Percentiles rank a stretch among this genome's conserved stretches.
Evolutionary conservation across 2,113 vertebrate species (phyloP).

Genomic region (Podarcis cretensis): DNA sequence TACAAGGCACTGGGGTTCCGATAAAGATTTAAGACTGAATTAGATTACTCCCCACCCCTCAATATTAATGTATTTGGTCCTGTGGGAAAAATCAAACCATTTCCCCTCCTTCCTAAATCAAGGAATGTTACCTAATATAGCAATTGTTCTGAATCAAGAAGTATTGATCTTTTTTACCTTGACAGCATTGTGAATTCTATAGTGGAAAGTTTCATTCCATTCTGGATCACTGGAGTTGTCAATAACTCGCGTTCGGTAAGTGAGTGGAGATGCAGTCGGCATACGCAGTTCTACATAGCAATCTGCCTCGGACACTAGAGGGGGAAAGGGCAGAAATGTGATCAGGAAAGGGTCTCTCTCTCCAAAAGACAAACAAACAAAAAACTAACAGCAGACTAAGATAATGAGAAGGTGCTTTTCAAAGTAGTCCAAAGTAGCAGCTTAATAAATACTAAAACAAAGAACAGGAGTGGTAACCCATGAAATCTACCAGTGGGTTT

Average conservation of each 20-base stretch:
- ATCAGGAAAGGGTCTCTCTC: too few species aligned
- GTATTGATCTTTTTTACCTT: constrained; percentile 69
- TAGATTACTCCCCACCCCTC: neutral
- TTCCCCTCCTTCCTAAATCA: neutral
- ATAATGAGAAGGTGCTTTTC: neutral
- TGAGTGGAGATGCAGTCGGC: constrained; percentile 72
- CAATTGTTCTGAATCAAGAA: rapidly evolving
- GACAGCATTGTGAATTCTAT: constrained; percentile 73
- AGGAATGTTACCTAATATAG: neutral
- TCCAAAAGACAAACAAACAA: too few species aligned
- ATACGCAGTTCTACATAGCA: constrained; percentile 78
- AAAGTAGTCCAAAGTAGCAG: neutral
- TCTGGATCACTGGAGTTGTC: constrained; percentile 78
- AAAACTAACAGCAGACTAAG: neutral
- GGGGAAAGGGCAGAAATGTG: neutral
- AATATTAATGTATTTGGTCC: neutral
- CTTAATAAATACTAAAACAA: neutral
- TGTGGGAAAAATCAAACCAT: neutral
- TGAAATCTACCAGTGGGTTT: neutral
- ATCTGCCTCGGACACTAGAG: constrained; percentile 78
- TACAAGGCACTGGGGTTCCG: neutral
- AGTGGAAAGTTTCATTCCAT: constrained; percentile 83
- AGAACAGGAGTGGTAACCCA: neutral
- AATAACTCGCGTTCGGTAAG: constrained; percentile 69
- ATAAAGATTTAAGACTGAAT: neutral